phyloP scores from a whole-genome alignment of 2,113 vertebrate species.

The Xyliphius kryptos region DNA sequence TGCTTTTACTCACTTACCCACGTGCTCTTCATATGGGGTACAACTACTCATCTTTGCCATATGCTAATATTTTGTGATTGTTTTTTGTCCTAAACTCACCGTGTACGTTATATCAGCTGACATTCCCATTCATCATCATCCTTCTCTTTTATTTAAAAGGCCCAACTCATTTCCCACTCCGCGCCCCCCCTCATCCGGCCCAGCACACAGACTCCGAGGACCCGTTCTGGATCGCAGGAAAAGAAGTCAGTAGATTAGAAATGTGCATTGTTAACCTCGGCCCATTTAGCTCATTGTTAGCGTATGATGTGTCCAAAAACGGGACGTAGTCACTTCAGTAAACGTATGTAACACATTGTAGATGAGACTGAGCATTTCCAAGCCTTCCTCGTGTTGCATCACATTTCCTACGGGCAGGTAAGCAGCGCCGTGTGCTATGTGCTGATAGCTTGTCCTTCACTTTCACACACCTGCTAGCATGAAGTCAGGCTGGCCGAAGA shows the following conservation, averaged over 20 bases:
- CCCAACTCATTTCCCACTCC: too few relatives aligned
- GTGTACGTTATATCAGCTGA: too few relatives aligned
- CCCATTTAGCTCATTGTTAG: not conserved
- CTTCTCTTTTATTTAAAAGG: too few relatives aligned
- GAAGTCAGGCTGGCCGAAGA: slow-evolving; percentile 9
- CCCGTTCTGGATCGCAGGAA: not conserved
- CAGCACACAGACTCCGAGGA: too few relatives aligned
- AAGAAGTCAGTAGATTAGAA: not conserved
- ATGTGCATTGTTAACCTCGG: not conserved
- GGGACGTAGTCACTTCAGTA: not conserved
- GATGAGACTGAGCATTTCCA: slow-evolving; percentile 40
- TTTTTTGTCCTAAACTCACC: too few relatives aligned
- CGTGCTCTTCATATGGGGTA: too few relatives aligned
- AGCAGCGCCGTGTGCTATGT: slow-evolving; percentile 23
- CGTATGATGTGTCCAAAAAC: not conserved
- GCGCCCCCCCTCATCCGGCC: too few relatives aligned
- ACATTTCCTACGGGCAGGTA: slow-evolving; percentile 26
- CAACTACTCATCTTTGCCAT: too few relatives aligned
- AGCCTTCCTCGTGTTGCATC: slow-evolving; percentile 35
- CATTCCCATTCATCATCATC: too few relatives aligned
- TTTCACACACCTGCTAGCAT: slow-evolving; percentile 6
- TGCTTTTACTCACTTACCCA: too few relatives aligned
- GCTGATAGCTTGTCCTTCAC: slow-evolving; percentile 30
- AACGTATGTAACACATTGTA: slow-evolving; percentile 4
- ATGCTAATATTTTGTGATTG: too few relatives aligned